Conservation (phyloP, 2,113 vertebrate species). For the Rana temporaria region DNA sequence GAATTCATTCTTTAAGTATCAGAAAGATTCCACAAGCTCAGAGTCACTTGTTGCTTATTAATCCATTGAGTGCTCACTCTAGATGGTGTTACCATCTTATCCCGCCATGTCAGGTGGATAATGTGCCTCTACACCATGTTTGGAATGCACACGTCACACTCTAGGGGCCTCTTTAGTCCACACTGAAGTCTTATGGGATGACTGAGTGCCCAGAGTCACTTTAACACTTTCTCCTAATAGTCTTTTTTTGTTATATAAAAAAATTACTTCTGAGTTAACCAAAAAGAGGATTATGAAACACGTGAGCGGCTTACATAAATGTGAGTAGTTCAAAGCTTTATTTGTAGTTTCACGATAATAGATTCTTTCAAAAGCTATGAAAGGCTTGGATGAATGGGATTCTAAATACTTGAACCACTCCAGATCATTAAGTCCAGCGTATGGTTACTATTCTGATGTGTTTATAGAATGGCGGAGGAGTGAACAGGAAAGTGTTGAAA, state of each 20-base stretch:
- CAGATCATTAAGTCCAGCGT: no score
- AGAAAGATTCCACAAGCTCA: not conserved
- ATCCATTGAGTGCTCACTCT: not conserved
- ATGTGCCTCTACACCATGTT: not conserved
- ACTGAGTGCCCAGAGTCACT: constrained; percentile 14
- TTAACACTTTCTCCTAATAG: constrained; percentile 10
- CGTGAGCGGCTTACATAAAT: constrained; percentile 23
- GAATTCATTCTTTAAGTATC: no score
- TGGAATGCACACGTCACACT: constrained; percentile 3
- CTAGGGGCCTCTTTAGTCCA: constrained; percentile 16
- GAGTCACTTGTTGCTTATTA: not conserved
- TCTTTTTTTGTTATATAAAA: constrained; percentile 6
- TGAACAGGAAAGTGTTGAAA: no score
- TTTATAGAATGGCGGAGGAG: no score
- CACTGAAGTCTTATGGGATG: constrained; percentile 1
- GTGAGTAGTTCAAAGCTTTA: not conserved
- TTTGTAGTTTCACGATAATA: not conserved
- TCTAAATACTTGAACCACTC: not conserved
- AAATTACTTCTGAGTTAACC: constrained; percentile 7
- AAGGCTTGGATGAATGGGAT: not conserved
- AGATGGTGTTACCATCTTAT: not conserved
- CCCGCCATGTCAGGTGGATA: not conserved
- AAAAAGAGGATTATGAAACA: constrained; percentile 30
- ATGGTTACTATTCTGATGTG: no score
- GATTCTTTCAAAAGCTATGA: not conserved